Conservation (phyloP, 2,888 invertebrate species). For the Chloromyia formosa region DNA sequence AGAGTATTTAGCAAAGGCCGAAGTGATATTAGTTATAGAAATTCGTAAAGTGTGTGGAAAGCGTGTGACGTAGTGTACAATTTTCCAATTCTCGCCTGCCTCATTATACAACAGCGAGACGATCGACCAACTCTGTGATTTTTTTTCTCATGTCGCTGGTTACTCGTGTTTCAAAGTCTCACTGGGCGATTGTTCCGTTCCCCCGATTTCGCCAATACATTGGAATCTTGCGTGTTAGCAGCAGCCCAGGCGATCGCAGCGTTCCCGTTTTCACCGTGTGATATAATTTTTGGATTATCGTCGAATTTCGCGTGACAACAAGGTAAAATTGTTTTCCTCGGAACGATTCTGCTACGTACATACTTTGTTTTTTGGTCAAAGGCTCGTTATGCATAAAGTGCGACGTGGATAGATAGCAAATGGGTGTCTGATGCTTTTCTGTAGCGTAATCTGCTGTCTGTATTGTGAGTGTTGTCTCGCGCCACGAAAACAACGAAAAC, state of each 20-base stretch:
- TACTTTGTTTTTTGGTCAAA: too few species aligned
- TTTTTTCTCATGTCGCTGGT: too few species aligned
- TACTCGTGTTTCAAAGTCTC: constrained; percentile 20
- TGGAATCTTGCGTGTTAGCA: constrained; percentile 1
- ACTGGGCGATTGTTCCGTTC: too few species aligned
- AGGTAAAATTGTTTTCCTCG: not conserved
- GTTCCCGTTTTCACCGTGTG: constrained; percentile 2
- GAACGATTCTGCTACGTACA: not conserved
- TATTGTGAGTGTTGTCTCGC: constrained; percentile 26
- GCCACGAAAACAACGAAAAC: constrained; percentile 10
- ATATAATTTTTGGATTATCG: constrained; percentile 14
- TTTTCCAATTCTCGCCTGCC: too few species aligned
- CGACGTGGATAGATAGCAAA: constrained; percentile 33
- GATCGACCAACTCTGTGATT: too few species aligned
- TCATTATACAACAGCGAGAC: constrained; percentile 22
- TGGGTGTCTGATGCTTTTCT: constrained; percentile 22
- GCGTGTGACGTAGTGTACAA: constrained; percentile 26
- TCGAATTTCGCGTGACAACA: not conserved
- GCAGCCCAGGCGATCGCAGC: too few species aligned
- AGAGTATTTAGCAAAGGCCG: too few species aligned
- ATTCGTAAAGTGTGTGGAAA: constrained; percentile 12
- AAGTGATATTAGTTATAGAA: too few species aligned
- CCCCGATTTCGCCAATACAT: not conserved
- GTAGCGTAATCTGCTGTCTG: too few species aligned
- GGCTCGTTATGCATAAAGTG: too few species aligned